These are phyloP conservation scores for Dendrolimus pini DNA, from an alignment of 2,888 invertebrate genomes.

Conservation along the genomic window DNA sequence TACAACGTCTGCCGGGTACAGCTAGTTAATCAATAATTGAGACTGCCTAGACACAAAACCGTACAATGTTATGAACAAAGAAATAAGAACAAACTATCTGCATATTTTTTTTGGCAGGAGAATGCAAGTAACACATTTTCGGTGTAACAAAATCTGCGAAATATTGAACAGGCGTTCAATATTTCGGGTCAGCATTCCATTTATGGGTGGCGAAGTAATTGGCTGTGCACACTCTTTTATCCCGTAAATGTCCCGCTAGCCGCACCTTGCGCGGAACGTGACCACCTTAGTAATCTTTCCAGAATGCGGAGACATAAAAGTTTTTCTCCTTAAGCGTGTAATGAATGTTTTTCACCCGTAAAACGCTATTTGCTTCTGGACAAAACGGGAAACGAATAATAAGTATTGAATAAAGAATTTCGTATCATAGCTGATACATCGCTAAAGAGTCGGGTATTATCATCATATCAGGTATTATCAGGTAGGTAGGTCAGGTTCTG, in stretches of 20 bases:
- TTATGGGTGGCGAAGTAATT: conserved; percentile 35
- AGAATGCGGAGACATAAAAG: conserved; percentile 9
- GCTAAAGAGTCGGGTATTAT: no score
- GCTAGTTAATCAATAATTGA: no score
- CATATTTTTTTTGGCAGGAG: neutral
- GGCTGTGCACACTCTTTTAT: conserved; percentile 25
- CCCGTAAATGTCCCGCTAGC: conserved; percentile 18
- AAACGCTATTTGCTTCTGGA: conserved; percentile 4
- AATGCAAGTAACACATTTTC: neutral
- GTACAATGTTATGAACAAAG: no score
- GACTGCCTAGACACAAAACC: no score
- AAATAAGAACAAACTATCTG: no score
- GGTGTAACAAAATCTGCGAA: conserved; percentile 6
- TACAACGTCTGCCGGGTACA: no score
- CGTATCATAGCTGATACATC: no score
- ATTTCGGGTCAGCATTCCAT: conserved; percentile 13
- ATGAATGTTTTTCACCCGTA: conserved; percentile 16
- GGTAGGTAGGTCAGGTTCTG: no score
- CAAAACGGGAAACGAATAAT: no score
- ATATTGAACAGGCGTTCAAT: no score
- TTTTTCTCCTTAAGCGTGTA: conserved; percentile 11
- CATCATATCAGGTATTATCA: no score
- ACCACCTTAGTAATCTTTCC: conserved; percentile 13
- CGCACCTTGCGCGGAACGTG: conserved; percentile 21
- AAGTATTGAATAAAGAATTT: no score